Evolutionary conservation across 2,113 vertebrate genomes (phyloP), one percentile per base, ranked within the genome.

Genomic region (Platysternon megacephalum): DNA sequence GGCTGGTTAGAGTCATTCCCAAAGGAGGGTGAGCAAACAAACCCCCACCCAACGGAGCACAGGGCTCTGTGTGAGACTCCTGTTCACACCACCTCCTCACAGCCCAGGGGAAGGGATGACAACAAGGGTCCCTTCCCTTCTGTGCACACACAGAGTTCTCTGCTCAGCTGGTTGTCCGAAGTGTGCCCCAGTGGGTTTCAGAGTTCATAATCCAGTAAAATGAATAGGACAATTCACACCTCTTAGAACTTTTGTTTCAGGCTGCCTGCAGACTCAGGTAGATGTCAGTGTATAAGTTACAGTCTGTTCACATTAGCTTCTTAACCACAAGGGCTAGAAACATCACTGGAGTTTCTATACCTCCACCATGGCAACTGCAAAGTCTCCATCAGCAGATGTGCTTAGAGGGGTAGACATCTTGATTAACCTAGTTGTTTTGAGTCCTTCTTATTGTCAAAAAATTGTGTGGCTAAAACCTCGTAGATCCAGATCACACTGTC

Each of bases 181-280:
- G 53, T 28, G 42, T 68, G 93, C 81, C 86, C 95, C 11, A 4
- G 35, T 53, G 0, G 65, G 79, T 95, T 93, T 88, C 88, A 49
- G 91, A 94, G 96, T 95, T 97, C 95, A 92, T 89, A 86, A 53
- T 89, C 82, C 91, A 1, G 68, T 24, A 93, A 95, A 93, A 97
- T 97, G 92, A 92, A 97, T 97, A 94, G 91, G 94, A 82, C 91
- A 85, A 0, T 58, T 91, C 58, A 49, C 13, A 46, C 91, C 94
- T 93, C 87, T 39, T 3, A 83, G 96, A 97, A 89, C 85, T 86
- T 13, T 46, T 82, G 0, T 85, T 92, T 95, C 95, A 90, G 44
- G 83, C 85, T 96, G 93, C 92, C 95, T 92, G 95, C 96, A 97
- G 97, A 97, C 92, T 97, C 96, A 94, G 96, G 93, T 95, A 97